Conservation (phyloP, 1,140 invertebrate species). For the Diachasma alloeum region DNA sequence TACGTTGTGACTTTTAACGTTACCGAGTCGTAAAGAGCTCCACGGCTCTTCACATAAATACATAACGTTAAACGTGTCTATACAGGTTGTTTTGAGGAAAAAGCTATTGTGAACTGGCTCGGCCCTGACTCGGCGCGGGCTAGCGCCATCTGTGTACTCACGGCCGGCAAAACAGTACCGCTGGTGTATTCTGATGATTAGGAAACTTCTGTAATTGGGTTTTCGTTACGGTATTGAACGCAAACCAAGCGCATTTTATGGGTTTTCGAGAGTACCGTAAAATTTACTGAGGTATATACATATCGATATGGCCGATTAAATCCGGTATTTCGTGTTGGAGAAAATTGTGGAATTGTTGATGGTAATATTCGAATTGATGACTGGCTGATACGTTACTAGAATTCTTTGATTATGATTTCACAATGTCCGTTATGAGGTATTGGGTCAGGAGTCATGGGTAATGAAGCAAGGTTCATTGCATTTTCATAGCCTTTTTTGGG, state of each 20-base stretch:
- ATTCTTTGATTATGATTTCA: background rate
- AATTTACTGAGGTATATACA: background rate
- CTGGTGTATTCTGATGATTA: conserved; percentile 10
- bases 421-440: too few relatives aligned
- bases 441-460: too few relatives aligned
- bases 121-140: background rate
- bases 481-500: too few relatives aligned
- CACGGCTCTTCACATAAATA: background rate
- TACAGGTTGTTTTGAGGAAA: background rate
- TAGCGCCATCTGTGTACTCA: background rate
- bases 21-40: conserved; percentile 20
- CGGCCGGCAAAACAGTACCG: background rate
- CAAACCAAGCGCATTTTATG: background rate
- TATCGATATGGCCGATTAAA: background rate
- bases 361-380: background rate
- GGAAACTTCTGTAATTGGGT: background rate
- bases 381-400: background rate
- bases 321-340: background rate
- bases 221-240: background rate
- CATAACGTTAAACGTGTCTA: background rate
- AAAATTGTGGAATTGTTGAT: background rate
- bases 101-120: background rate
- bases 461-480: too few relatives aligned
- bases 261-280: background rate
- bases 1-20: conserved; percentile 28